These are phyloP conservation scores for Odocoileus hemionus DNA, from an alignment of 2,113 vertebrate species.

Conservation along the genomic window DNA sequence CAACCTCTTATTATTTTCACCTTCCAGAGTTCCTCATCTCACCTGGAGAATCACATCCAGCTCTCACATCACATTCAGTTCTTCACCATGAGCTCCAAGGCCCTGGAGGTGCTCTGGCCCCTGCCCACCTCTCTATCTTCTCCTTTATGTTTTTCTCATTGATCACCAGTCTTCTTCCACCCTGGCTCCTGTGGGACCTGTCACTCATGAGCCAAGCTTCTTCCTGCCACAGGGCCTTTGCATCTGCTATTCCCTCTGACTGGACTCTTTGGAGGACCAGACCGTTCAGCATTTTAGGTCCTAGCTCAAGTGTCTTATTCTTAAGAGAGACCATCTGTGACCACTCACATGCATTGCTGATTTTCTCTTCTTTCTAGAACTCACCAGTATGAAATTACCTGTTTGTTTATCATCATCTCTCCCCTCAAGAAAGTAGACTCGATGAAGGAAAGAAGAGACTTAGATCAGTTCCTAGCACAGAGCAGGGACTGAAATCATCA, in stretches of 20 bases:
- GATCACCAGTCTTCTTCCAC: not conserved
- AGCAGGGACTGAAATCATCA: not conserved
- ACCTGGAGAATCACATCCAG: not conserved
- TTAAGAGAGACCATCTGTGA: not conserved
- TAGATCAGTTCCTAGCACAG: not conserved
- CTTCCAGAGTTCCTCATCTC: not conserved
- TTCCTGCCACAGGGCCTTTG: not conserved
- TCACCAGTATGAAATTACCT: not conserved
- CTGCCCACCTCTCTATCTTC: not conserved
- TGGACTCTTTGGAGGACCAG: no score
- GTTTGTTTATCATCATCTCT: not conserved
- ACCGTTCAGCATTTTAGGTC: not conserved
- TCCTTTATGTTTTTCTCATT: not conserved
- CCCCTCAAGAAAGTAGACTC: not conserved
- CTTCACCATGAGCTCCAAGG: fast-evolving
- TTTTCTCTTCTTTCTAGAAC: not conserved
- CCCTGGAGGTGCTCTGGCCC: not conserved
- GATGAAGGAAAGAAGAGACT: not conserved
- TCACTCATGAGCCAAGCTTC: not conserved
- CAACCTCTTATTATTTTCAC: no score
- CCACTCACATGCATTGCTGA: not conserved
- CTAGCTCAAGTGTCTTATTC: not conserved
- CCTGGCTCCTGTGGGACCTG: not conserved
- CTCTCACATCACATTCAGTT: not conserved
- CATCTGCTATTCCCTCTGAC: not conserved